Percentiles rank a stretch among this genome's conserved stretches.
Evolutionary conservation across 92 coral and sea anemone genomes (phyloP).

Genomic region (Galaxea fascicularis): DNA sequence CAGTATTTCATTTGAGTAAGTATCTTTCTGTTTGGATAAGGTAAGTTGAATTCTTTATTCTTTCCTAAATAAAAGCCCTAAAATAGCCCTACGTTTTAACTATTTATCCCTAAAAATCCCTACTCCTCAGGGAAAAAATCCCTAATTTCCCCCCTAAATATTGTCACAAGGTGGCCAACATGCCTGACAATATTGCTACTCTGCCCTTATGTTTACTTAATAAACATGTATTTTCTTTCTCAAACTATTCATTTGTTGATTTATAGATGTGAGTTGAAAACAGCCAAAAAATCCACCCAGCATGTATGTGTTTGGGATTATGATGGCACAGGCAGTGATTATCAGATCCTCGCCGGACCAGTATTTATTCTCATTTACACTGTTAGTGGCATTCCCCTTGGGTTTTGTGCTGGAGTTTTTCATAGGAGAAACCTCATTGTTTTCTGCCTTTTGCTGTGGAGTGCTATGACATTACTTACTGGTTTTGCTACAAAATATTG

Average conservation of each 20-base stretch:
- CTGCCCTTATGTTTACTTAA: too few species aligned
- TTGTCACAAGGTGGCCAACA: too few species aligned
- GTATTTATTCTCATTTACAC: slow-evolving; percentile 94
- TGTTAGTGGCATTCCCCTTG: slow-evolving; percentile 92
- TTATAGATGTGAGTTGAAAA: slow-evolving; percentile 72
- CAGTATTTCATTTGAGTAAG: too few species aligned
- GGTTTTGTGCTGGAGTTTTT: slow-evolving; percentile 86
- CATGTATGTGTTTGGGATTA: slow-evolving; percentile 88
- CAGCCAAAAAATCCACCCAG: slow-evolving; percentile 29
- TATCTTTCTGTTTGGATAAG: too few species aligned
- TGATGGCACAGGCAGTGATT: slow-evolving; percentile 94
- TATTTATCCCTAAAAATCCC: too few species aligned
- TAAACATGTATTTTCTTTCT: neutral
- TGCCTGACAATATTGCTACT: too few species aligned
- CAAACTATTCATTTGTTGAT: neutral
- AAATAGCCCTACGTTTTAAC: too few species aligned
- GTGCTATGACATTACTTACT: slow-evolving; percentile 89
- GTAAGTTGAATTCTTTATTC: too few species aligned
- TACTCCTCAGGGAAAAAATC: too few species aligned
- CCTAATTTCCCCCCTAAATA: too few species aligned
- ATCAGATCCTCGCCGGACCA: slow-evolving; percentile 97
- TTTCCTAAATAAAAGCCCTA: too few species aligned
- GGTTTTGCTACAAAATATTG: slow-evolving; percentile 95
- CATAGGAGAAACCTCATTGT: slow-evolving; percentile 86
- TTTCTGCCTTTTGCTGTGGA: slow-evolving; percentile 90